Conservation (phyloP, 2,888 invertebrate genomes). For the Lycia hirtaria region DNA sequence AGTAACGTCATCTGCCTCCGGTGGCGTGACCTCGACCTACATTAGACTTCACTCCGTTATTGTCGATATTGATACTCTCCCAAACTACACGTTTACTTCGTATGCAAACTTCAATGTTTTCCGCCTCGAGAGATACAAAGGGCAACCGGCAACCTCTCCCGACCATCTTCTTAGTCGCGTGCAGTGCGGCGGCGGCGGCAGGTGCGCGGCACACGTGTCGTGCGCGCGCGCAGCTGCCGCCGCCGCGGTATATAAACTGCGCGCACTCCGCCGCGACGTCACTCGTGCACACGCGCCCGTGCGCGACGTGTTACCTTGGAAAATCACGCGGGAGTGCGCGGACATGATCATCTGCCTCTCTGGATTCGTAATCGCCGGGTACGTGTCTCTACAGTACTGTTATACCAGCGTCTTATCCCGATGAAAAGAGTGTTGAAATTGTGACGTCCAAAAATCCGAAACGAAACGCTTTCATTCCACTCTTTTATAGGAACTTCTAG, state of each 20-base stretch:
- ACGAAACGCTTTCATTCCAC: no score
- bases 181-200: slow-evolving; percentile 16
- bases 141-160: slow-evolving; percentile 2
- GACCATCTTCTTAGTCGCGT: neutral
- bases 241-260: slow-evolving; percentile 1
- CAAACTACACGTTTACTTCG: no score
- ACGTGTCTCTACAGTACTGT: slow-evolving; percentile 45
- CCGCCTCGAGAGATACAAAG: neutral
- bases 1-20: no score
- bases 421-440: no score
- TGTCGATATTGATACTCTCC: no score
- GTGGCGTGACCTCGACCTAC: no score
- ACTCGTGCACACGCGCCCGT: neutral
- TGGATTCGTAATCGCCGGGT: slow-evolving; percentile 83
- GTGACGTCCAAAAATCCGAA: no score
- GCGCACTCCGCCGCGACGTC: neutral
- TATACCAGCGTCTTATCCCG: no score
- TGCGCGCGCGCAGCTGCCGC: slow-evolving; percentile 14
- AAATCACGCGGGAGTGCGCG: neutral
- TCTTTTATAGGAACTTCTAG: no score
- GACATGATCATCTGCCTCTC: slow-evolving; percentile 82
- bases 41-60: no score
- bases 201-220: slow-evolving; percentile 35
- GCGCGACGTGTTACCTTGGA: slow-evolving; percentile 12
- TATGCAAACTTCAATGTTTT: neutral